Evolutionary conservation across 2,113 vertebrate species (phyloP).

Genomic region (Romanogobio albipinnatus): DNA sequence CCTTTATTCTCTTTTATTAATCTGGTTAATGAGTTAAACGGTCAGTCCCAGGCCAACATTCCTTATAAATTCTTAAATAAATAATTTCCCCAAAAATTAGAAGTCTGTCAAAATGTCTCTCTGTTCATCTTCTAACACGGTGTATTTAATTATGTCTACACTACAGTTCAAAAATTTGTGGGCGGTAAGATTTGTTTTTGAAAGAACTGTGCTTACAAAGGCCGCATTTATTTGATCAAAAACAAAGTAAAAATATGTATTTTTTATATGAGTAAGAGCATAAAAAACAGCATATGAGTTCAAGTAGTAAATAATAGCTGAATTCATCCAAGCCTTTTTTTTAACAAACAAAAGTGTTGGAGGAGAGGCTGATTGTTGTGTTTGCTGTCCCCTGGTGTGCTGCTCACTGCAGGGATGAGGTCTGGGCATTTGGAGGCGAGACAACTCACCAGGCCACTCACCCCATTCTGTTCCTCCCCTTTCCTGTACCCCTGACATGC

Average conservation of each 20-base stretch:
- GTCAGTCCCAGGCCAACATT: constrained; percentile 1
- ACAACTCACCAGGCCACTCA: constrained; percentile 58
- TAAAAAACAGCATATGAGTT: neutral
- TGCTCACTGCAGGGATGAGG: constrained; percentile 3
- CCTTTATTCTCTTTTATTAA: constrained; percentile 17
- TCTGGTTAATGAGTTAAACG: constrained; percentile 19
- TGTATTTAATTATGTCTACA: neutral
- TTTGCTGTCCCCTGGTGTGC: neutral
- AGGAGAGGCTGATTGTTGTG: neutral
- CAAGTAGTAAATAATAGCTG: neutral
- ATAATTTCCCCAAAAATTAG: neutral
- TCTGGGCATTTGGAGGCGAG: constrained; percentile 64
- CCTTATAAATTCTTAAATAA: neutral
- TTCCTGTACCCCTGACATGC: constrained; percentile 54
- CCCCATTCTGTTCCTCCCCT: constrained; percentile 1
- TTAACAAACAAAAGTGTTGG: no score
- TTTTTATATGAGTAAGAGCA: no score
- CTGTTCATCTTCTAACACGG: neutral
- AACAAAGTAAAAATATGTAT: no score
- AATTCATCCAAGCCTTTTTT: neutral
- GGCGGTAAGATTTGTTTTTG: neutral
- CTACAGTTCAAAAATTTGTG: neutral
- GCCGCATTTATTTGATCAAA: neutral
- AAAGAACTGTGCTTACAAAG: neutral
- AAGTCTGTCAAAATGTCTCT: neutral